Conservation (phyloP, 2,888 invertebrate genomes). For the Platerodrilus igneus region DNA sequence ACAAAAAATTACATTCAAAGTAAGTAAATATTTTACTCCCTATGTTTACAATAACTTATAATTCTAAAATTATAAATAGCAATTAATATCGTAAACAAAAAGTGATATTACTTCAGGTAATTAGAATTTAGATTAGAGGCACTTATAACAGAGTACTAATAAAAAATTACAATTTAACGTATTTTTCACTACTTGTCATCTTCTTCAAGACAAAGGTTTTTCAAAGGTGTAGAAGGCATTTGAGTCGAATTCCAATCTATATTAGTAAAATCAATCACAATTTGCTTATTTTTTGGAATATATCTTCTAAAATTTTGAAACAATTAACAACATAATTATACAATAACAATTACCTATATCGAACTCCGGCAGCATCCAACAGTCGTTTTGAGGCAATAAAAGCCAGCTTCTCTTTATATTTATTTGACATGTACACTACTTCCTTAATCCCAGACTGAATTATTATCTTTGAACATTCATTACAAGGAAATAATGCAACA, state of each 20-base stretch:
- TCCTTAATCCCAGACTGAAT: constrained; percentile 87
- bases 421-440: constrained; percentile 78
- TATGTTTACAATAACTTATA: too few species aligned
- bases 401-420: constrained; percentile 62
- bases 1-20: too few species aligned
- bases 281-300: constrained; percentile 56
- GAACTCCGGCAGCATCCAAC: constrained; percentile 73
- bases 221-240: constrained; percentile 41
- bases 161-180: too few species aligned
- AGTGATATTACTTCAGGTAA: too few species aligned
- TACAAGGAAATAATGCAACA: constrained; percentile 91
- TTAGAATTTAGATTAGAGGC: too few species aligned
- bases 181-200: background rate
- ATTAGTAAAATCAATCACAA: constrained; percentile 65
- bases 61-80: too few species aligned
- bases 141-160: too few species aligned
- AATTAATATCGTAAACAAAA: too few species aligned
- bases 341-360: constrained; percentile 54
- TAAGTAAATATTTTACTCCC: too few species aligned
- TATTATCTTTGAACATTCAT: constrained; percentile 95
- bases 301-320: constrained; percentile 56
- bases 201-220: constrained; percentile 21
- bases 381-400: constrained; percentile 76
- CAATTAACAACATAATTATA: constrained; percentile 1
- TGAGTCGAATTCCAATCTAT: constrained; percentile 58